These are phyloP conservation scores for Lasioglossum vierecki DNA, from an alignment of 2,888 invertebrate genomes.

Conservation along the genomic window DNA sequence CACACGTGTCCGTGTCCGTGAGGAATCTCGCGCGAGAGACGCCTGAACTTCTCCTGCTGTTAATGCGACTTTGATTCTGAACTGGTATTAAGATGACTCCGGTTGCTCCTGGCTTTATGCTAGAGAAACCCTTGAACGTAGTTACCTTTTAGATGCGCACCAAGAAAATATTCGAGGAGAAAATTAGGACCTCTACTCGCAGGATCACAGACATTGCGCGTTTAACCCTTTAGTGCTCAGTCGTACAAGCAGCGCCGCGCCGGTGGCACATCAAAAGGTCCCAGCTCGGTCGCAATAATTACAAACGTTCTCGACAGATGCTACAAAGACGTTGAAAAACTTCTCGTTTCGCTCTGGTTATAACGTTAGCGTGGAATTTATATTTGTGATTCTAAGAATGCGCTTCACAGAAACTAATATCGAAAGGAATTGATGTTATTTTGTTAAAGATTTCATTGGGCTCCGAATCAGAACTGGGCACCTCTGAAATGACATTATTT, in stretches of 20 bases:
- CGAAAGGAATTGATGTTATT: no score
- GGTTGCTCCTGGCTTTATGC: neutral
- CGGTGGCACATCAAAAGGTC: neutral
- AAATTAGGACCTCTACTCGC: neutral
- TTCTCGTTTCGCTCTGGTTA: neutral
- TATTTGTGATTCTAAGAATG: neutral
- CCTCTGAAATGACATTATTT: no score
- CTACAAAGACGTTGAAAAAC: neutral
- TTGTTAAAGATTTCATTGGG: no score
- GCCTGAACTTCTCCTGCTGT: conserved; percentile 67
- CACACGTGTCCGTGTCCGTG: conserved; percentile 26
- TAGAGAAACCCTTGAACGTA: neutral
- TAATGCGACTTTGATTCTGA: conserved; percentile 79
- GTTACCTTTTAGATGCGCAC: neutral
- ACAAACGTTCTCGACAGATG: neutral
- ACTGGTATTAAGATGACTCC: conserved; percentile 6
- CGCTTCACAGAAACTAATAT: neutral
- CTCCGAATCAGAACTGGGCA: no score
- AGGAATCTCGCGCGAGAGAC: conserved; percentile 41
- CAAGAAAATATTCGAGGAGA: neutral
- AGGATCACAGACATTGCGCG: neutral
- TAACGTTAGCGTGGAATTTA: neutral
- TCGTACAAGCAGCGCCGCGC: neutral
- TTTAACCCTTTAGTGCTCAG: neutral
- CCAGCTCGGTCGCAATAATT: neutral